Conservation (phyloP, 2,888 invertebrate species). For the Ptilodon capucinus region DNA sequence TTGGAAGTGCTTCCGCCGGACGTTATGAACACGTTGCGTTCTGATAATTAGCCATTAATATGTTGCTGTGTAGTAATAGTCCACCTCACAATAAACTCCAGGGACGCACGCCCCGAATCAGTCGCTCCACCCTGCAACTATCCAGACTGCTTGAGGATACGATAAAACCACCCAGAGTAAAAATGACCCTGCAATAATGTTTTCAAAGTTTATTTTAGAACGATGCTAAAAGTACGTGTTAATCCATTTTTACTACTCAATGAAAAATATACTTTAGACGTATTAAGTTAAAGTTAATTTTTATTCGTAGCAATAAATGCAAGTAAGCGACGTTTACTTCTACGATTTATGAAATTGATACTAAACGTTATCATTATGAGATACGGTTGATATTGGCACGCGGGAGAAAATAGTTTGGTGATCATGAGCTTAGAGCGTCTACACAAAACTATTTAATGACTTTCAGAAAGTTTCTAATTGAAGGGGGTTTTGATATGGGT, state of each 20-base stretch:
- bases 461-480: neutral
- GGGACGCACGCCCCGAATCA: neutral
- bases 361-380: neutral
- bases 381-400: slow-evolving; percentile 5
- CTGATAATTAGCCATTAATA: slow-evolving; percentile 1
- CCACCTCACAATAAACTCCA: neutral
- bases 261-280: neutral
- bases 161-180: neutral
- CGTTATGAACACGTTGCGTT: neutral
- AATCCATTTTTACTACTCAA: neutral
- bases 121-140: neutral
- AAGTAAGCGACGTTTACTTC: neutral
- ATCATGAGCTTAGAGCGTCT: neutral
- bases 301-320: neutral
- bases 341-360: neutral
- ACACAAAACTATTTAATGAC: neutral
- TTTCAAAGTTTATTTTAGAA: neutral
- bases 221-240: neutral
- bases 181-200: neutral
- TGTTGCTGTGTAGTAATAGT: slow-evolving; percentile 1
- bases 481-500: neutral
- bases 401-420: neutral
- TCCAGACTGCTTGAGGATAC: neutral
- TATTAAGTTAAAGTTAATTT: neutral
- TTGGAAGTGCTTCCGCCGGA: neutral